Conservation (phyloP, 2,797 vertebrate species). For the Sebastiscus tertius region DNA sequence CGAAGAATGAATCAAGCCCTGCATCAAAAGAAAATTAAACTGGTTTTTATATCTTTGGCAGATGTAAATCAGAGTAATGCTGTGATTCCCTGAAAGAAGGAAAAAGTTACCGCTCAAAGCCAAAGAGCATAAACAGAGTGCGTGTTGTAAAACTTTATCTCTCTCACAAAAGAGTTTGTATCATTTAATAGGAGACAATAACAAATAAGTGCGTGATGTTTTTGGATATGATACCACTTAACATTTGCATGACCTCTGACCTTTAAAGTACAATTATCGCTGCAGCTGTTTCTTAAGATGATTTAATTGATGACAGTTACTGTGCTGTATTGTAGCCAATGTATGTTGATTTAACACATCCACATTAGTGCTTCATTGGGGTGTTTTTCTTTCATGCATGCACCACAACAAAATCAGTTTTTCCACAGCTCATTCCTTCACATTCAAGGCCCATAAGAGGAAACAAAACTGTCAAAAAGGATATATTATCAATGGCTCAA, state of each 20-base stretch:
- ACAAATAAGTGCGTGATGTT: slow-evolving; percentile 7
- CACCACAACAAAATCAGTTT: not conserved
- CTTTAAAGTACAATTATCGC: not conserved
- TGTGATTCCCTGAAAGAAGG: slow-evolving; percentile 9
- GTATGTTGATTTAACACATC: not conserved
- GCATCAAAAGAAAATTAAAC: slow-evolving; percentile 8
- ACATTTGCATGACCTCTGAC: slow-evolving; percentile 3
- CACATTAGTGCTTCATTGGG: not conserved
- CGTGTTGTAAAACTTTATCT: slow-evolving; percentile 47
- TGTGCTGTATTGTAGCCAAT: not conserved
- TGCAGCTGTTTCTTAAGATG: not conserved
- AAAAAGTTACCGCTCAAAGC: slow-evolving; percentile 5
- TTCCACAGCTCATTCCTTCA: not conserved
- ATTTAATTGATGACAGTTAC: not conserved
- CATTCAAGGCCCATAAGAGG: not conserved
- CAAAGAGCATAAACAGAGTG: not conserved
- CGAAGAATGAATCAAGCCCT: slow-evolving; percentile 1
- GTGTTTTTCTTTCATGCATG: not conserved
- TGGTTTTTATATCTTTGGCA: slow-evolving; percentile 28
- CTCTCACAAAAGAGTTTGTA: slow-evolving; percentile 7
- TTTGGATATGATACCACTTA: slow-evolving; percentile 1
- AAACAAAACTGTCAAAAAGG: not conserved
- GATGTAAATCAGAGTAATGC: slow-evolving; percentile 51
- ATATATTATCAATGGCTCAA: not conserved
- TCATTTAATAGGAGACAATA: slow-evolving; percentile 12